Evolutionary conservation across 2,888 invertebrate genomes (phyloP).

Genomic region (Coelinius sp.): DNA sequence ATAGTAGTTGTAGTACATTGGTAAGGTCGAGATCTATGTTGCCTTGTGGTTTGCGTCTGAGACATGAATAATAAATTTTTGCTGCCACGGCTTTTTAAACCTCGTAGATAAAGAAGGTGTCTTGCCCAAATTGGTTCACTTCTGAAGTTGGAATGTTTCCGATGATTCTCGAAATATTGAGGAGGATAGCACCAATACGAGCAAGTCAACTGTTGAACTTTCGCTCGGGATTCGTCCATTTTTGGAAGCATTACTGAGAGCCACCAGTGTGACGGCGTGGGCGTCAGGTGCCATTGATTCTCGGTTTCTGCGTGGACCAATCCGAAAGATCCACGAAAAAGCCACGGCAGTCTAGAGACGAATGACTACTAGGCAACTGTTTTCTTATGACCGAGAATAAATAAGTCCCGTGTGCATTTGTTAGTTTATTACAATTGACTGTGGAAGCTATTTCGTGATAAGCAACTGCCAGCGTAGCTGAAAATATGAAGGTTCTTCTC

Average conservation of each 20-base stretch:
- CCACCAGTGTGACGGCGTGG: background rate
- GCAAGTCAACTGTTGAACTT: constrained; percentile 8
- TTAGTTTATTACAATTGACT: constrained; percentile 21
- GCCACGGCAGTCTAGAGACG: constrained; percentile 20
- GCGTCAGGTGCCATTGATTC: constrained; percentile 6
- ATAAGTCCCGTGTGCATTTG: background rate
- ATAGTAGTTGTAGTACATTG: background rate
- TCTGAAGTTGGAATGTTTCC: background rate
- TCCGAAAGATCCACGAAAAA: constrained; percentile 65
- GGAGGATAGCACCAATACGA: background rate
- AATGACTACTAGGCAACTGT: constrained; percentile 27
- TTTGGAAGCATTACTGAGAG: constrained; percentile 5
- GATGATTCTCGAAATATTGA: background rate
- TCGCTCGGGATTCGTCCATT: constrained; percentile 6
- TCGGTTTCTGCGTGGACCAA: constrained; percentile 59
- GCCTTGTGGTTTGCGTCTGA: background rate
- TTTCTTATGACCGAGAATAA: background rate
- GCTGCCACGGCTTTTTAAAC: too few relatives aligned
- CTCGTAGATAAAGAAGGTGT: too few relatives aligned
- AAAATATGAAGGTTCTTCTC: background rate
- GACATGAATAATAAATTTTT: background rate
- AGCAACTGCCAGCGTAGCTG: background rate
- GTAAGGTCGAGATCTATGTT: background rate
- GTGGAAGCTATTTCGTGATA: background rate
- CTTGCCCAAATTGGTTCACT: too few relatives aligned